Conservation (phyloP, 2,888 invertebrate genomes). For the Protodeltote pygarga region DNA sequence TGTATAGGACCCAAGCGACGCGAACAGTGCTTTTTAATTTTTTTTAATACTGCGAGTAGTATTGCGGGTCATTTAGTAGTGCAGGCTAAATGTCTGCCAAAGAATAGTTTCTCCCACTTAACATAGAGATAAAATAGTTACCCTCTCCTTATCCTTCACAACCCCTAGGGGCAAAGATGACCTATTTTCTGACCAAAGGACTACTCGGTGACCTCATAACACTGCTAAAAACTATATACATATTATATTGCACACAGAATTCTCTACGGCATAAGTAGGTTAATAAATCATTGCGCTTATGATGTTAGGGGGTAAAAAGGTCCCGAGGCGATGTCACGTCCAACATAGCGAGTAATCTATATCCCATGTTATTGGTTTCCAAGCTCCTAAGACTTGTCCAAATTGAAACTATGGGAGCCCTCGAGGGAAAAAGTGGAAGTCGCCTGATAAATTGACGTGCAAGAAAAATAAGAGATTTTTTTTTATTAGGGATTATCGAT, state of each 20-base stretch:
- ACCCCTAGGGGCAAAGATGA: not conserved
- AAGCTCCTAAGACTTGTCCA: not conserved
- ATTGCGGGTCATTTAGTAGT: too few relatives aligned
- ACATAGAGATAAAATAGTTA: too few relatives aligned
- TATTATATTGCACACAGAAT: not conserved
- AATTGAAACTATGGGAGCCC: slow-evolving; percentile 29
- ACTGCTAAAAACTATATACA: not conserved
- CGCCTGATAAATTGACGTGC: slow-evolving; percentile 12
- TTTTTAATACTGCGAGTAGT: too few relatives aligned
- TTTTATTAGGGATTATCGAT: too few relatives aligned
- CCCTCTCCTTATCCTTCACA: not conserved
- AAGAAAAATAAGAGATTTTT: not conserved
- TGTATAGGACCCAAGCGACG: too few relatives aligned
- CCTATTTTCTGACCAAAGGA: not conserved
- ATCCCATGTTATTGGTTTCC: slow-evolving; percentile 25
- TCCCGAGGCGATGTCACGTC: slow-evolving; percentile 26
- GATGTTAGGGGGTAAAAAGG: slow-evolving; percentile 37
- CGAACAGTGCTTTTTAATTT: too few relatives aligned
- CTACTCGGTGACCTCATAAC: not conserved
- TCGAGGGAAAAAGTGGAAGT: slow-evolving; percentile 1
- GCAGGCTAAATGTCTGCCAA: too few relatives aligned
- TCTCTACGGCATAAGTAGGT: slow-evolving; percentile 2
- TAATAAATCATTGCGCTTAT: slow-evolving; percentile 42
- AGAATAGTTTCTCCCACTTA: too few relatives aligned
- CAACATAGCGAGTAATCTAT: slow-evolving; percentile 31